These are phyloP conservation scores for Agelas oroides DNA, from an alignment of 37 sponge, comb jelly and placozoan species.

Conservation along the genomic window DNA sequence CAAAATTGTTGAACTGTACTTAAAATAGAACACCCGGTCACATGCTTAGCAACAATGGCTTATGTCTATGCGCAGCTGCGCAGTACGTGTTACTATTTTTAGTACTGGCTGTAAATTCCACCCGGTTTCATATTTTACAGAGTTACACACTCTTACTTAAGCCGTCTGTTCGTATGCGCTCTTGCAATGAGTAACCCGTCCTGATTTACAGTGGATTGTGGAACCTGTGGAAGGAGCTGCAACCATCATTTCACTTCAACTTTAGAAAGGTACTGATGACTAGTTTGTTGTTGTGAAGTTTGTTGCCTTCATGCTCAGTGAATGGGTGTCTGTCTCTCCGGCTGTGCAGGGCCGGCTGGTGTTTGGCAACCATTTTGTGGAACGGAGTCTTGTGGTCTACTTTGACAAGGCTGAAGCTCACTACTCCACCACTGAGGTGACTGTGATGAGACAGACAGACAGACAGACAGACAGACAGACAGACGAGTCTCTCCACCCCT, in stretches of 20 bases:
- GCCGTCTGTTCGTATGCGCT: too few species aligned
- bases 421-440: conserved; percentile 59
- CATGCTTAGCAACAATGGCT: too few species aligned
- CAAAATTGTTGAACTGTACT: too few species aligned
- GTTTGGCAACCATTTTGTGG: conserved; percentile 62
- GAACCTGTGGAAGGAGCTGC: conserved; percentile 47
- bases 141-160: too few species aligned
- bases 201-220: conserved; percentile 38
- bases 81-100: too few species aligned
- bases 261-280: conserved; percentile 32
- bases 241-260: conserved; percentile 50
- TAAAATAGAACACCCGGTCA: too few species aligned
- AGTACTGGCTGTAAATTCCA: too few species aligned
- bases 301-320: background rate
- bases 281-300: background rate
- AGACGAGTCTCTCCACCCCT: too few species aligned
- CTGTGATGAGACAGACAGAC: background rate
- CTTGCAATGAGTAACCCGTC: too few species aligned
- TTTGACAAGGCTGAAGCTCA: conserved; percentile 44
- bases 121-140: too few species aligned
- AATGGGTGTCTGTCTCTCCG: background rate
- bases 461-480: too few species aligned
- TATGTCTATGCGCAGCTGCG: too few species aligned
- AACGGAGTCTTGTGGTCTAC: conserved; percentile 51
- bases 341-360: conserved; percentile 52